These are phyloP conservation scores for Aeoliscus strigatus DNA, from an alignment of 2,797 vertebrate species.

Conservation along the genomic window DNA sequence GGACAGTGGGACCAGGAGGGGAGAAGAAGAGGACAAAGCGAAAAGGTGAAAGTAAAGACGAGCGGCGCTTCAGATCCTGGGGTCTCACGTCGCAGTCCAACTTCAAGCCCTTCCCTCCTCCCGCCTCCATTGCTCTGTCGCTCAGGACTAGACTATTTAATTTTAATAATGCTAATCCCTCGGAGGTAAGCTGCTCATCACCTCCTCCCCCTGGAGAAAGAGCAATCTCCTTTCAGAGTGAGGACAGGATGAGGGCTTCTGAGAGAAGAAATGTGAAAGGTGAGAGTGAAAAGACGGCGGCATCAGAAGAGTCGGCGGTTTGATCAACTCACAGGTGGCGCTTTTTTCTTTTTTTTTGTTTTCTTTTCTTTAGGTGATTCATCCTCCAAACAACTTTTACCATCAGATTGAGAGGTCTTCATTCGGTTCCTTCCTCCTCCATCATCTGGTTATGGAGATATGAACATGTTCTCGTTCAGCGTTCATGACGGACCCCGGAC, in stretches of 20 bases:
- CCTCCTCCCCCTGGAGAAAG: constrained; percentile 47
- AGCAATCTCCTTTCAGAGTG: constrained; percentile 59
- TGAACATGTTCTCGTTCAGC: no score
- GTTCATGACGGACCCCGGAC: no score
- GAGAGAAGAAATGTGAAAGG: constrained; percentile 68
- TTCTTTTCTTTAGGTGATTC: no score
- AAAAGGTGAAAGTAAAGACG: constrained; percentile 69
- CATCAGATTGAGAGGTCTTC: constrained; percentile 25
- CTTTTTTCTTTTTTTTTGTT: no score
- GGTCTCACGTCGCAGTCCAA: constrained; percentile 40
- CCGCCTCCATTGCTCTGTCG: constrained; percentile 70
- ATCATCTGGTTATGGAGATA: no score
- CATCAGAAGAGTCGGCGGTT: constrained; percentile 38
- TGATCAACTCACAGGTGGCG: constrained; percentile 61
- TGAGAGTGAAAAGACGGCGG: constrained; percentile 58
- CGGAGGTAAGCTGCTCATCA: constrained; percentile 72
- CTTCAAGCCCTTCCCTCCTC: constrained; percentile 37
- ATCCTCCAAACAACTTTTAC: constrained; percentile 21
- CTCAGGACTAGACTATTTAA: constrained; percentile 74
- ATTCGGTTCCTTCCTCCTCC: no score
- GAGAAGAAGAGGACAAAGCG: constrained; percentile 40
- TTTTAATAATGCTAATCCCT: constrained; percentile 76
- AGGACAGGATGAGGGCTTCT: constrained; percentile 58
- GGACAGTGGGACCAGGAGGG: constrained; percentile 17
- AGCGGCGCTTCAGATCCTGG: constrained; percentile 56